Evolutionary conservation across 2,113 vertebrate species (phyloP).

Genomic region (Acanthochromis polyacanthus): DNA sequence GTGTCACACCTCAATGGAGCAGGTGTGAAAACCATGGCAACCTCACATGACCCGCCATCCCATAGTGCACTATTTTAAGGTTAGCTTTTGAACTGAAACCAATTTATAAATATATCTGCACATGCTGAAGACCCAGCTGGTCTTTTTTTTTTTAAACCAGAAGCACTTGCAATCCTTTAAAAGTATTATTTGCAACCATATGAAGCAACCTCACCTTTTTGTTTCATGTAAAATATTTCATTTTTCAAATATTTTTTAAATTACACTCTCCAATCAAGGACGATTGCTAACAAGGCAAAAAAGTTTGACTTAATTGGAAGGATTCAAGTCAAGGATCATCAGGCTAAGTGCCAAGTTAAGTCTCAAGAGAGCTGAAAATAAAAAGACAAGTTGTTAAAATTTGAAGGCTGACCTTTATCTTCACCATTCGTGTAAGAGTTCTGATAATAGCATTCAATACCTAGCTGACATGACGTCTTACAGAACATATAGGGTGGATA

Average conservation of each 20-base stretch:
- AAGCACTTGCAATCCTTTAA: too few relatives aligned
- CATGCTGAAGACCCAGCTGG: neutral
- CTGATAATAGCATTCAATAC: neutral
- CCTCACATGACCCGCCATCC: constrained; percentile 5
- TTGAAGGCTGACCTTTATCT: constrained; percentile 11
- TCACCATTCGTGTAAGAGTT: constrained; percentile 7
- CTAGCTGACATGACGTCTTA: neutral
- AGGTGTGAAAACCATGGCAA: constrained; percentile 39
- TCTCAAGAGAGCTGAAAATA: neutral
- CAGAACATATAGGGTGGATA: neutral
- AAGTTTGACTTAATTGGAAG: neutral
- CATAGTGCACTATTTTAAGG: neutral
- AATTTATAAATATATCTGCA: neutral
- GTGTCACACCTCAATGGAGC: constrained; percentile 20
- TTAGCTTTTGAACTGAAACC: neutral
- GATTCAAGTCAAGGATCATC: neutral
- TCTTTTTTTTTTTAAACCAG: neutral
- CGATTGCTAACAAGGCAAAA: constrained; percentile 1
- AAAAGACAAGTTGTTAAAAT: constrained; percentile 12
- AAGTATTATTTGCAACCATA: neutral
- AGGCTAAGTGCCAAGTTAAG: neutral
- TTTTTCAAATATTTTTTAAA: neutral
- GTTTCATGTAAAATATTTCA: neutral
- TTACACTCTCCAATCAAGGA: neutral
- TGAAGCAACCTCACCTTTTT: neutral